Evolutionary conservation across 2,797 vertebrate genomes (phyloP).

Genomic region (Gobio occitaniae): DNA sequence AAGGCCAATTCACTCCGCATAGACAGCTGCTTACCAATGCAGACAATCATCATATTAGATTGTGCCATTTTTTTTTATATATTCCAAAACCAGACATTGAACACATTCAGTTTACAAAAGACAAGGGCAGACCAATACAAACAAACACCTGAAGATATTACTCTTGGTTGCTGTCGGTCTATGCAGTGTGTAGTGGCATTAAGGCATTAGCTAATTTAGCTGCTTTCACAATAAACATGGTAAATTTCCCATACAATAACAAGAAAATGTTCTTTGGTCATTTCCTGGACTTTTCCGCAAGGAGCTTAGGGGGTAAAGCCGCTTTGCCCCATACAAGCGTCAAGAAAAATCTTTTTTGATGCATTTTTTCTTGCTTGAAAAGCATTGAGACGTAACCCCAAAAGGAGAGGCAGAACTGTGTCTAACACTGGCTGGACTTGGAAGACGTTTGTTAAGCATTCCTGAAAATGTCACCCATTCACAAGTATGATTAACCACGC

Average conservation of each 20-base stretch:
- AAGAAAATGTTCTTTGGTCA: not conserved
- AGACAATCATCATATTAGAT: too few relatives aligned
- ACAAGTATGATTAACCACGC: not conserved
- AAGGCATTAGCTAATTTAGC: not conserved
- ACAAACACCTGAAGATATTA: too few relatives aligned
- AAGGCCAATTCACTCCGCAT: not conserved
- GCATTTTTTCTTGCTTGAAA: not conserved
- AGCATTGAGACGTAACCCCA: not conserved
- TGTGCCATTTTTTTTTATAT: too few relatives aligned
- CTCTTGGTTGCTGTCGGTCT: too few relatives aligned
- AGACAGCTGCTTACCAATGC: too few relatives aligned
- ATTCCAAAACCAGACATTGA: too few relatives aligned
- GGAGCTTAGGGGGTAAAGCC: not conserved
- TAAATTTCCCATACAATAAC: not conserved
- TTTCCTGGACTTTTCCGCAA: conserved; percentile 4
- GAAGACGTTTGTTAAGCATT: not conserved
- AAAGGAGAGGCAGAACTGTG: conserved; percentile 11
- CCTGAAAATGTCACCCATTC: conserved; percentile 15
- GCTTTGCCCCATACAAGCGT: not conserved
- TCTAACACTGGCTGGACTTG: conserved; percentile 20
- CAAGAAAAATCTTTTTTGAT: not conserved
- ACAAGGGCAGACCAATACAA: too few relatives aligned
- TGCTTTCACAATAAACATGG: too few relatives aligned
- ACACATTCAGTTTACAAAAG: too few relatives aligned
- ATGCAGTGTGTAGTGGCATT: too few relatives aligned